phyloP scores from a whole-genome alignment of 2,797 vertebrate species.

The Gallinago stenura region DNA sequence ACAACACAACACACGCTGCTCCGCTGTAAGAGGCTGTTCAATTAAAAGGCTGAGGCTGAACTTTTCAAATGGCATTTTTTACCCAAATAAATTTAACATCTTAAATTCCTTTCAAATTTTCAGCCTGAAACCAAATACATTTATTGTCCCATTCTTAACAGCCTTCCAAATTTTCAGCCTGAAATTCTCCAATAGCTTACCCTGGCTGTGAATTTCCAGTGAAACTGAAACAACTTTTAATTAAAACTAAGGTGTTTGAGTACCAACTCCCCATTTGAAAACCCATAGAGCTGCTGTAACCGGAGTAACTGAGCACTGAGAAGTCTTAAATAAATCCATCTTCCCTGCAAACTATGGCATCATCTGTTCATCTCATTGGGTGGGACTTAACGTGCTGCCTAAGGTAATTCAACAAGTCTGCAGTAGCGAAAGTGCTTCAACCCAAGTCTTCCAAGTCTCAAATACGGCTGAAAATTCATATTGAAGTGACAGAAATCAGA shows the following conservation, averaged over 20 bases:
- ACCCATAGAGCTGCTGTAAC: background rate
- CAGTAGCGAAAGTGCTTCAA: background rate
- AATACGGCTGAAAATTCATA: background rate
- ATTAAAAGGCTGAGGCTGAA: background rate
- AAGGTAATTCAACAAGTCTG: background rate
- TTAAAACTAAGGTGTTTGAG: background rate
- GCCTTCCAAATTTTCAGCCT: background rate
- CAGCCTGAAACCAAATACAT: background rate
- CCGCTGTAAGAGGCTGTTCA: background rate
- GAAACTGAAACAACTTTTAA: background rate
- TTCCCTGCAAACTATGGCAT: background rate
- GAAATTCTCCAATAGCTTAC: background rate
- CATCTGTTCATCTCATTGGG: background rate
- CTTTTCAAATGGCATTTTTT: background rate
- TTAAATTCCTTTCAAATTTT: background rate
- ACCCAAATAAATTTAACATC: background rate
- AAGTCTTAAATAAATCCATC: background rate
- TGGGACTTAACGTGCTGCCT: background rate
- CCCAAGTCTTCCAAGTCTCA: background rate
- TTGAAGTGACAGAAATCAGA: constrained; percentile 9
- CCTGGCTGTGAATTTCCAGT: background rate
- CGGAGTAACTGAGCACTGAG: background rate
- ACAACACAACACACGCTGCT: background rate
- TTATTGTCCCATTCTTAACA: background rate
- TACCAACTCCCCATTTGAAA: background rate